Conservation (phyloP, 2,113 vertebrate genomes). For the Silurus asotus region DNA sequence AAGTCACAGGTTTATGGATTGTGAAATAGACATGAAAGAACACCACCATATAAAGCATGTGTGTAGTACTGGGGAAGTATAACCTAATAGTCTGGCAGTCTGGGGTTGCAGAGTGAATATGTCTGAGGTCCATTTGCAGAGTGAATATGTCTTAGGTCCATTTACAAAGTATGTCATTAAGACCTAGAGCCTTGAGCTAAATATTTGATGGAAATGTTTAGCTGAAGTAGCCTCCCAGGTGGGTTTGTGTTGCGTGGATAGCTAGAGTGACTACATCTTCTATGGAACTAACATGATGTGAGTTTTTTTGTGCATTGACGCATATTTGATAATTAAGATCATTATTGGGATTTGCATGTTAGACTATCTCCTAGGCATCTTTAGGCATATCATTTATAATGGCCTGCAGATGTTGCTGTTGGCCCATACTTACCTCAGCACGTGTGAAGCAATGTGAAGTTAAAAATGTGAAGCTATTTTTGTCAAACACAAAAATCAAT, state of each 20-base stretch:
- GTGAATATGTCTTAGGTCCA: not conserved
- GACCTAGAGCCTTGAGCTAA: not conserved
- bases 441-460: not conserved
- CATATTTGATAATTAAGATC: not conserved
- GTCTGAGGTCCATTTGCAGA: not conserved
- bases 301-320: not conserved
- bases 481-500: not conserved
- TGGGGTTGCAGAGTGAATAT: not conserved
- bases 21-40: not conserved
- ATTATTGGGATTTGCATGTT: not conserved
- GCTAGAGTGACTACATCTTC: not conserved
- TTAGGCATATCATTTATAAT: not conserved
- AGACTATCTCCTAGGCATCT: not conserved
- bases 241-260: not conserved
- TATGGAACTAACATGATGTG: not conserved
- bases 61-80: not conserved
- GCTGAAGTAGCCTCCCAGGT: not conserved
- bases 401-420: conserved; percentile 42
- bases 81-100: not conserved
- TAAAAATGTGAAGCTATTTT: not conserved
- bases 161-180: not conserved
- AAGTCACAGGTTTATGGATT: not conserved
- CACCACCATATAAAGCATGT: not conserved
- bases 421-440: not conserved
- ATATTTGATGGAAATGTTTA: not conserved